A percentile compares a stretch with the other conserved stretches of the same genome.
Conservation (phyloP, 2,113 vertebrate genomes). For the Silurus meridionalis region DNA sequence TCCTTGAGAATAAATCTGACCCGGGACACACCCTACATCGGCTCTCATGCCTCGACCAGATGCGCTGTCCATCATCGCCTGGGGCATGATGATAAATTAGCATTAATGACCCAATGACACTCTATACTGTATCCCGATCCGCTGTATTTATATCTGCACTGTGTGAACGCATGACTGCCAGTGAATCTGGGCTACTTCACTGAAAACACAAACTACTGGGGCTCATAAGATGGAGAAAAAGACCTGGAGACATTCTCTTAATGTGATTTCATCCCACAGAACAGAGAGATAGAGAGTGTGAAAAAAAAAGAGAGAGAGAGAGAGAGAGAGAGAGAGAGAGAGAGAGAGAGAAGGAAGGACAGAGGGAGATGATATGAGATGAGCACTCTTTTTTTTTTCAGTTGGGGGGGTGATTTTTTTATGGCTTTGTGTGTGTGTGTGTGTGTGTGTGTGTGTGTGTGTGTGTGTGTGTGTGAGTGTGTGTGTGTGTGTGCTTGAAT, state of each 20-base stretch:
- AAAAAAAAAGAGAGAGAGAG: background rate
- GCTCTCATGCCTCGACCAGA: conserved; percentile 54
- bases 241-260: conserved; percentile 34
- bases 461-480: conserved; percentile 30
- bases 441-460: conserved; percentile 32
- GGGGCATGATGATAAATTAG: conserved; percentile 73
- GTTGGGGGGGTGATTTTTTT: conserved; percentile 36
- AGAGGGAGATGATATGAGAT: conserved; percentile 32
- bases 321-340: background rate
- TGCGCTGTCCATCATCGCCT: conserved; percentile 68
- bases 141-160: conserved; percentile 43
- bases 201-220: conserved; percentile 44
- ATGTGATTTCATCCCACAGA: conserved; percentile 41
- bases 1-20: background rate
- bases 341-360: background rate
- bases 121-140: conserved; percentile 45
- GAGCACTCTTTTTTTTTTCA: conserved; percentile 35
- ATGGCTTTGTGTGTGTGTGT: conserved; percentile 31
- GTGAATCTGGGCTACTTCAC: conserved; percentile 30
- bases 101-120: conserved; percentile 69
- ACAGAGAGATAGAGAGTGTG: background rate
- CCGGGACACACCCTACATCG: background rate
- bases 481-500: conserved; percentile 52
- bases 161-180: conserved; percentile 30
- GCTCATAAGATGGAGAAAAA: conserved; percentile 24